Base-by-base conservation (phyloP, 2,797 vertebrate genomes). In the Saxicola maurus region DNA sequence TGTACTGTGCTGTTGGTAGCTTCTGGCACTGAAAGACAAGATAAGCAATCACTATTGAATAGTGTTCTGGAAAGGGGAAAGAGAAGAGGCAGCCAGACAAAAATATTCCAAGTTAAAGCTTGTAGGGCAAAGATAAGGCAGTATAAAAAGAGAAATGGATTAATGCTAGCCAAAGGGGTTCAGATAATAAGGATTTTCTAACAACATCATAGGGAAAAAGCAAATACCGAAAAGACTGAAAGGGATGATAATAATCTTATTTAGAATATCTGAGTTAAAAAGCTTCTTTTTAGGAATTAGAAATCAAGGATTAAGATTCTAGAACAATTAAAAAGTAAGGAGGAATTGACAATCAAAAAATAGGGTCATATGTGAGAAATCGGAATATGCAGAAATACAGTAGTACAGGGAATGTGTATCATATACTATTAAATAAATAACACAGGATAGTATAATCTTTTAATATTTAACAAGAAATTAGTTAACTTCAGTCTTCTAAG, bases 111-210 rank as follows among this genome's bases (percentile, higher is more conserved):
- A 90, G 71, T 93, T 90, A 90, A 93, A 66, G 48, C 86, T 95
- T 93, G 81, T 88, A 94, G 79, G 57, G 49, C 37, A 89, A 90
- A 93, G 93, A 94, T 95, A 96, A 95, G 71, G 49, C 51, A 73
- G 64, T 40, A 86, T 85, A 89, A 94, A 94, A 92, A 81, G 49
- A 89, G 75, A 93, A 93, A 89, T 48, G 90, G 86, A 93, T 93
- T 93, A 93, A 77, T 82, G 60, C 30, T 95, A 91, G 91, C 95
- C 86, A 86, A 89, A 90, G 92, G 89, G 88, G 85, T 81, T 94
- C 87, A 91, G 92, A 96, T 95, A 93, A 93, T 89, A 92, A 92
- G 81, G 85, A 69, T 82, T 92, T 95, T 91, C 82, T 91, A 91
- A 73, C 81, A 93, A 64, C 76, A 92, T 94, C 89, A 60, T 46